These are phyloP conservation scores for Mylabris sibirica DNA, from an alignment of 2,888 invertebrate genomes.

Conservation along the genomic window DNA sequence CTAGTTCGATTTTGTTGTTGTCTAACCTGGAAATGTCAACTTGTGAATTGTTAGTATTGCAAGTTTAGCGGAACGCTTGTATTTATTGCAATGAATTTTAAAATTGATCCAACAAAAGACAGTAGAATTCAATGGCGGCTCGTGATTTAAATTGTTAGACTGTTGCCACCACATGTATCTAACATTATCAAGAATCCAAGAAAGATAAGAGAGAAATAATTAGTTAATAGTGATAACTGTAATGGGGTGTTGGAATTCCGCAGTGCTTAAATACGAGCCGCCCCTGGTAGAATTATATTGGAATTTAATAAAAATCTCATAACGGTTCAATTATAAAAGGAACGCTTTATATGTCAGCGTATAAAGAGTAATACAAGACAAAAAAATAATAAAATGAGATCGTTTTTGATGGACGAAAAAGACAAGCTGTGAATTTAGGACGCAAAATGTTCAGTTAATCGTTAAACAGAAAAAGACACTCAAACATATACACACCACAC, in stretches of 20 bases:
- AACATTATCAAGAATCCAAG: too few relatives aligned
- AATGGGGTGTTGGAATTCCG: too few relatives aligned
- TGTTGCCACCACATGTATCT: too few relatives aligned
- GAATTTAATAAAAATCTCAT: constrained; percentile 5
- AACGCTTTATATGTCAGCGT: not conserved
- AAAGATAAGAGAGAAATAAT: too few relatives aligned
- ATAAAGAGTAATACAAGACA: not conserved
- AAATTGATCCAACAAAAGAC: not conserved
- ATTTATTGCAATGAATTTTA: not conserved
- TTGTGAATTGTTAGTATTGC: not conserved
- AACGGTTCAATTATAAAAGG: constrained; percentile 1
- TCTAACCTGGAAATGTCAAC: constrained; percentile 4
- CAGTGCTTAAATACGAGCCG: too few relatives aligned
- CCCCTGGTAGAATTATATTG: not conserved
- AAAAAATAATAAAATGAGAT: not conserved
- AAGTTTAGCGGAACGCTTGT: not conserved
- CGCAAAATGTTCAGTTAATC: not conserved
- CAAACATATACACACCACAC: not conserved
- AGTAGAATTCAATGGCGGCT: not conserved
- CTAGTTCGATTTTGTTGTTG: not conserved
- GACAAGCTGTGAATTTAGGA: not conserved
- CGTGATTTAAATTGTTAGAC: too few relatives aligned
- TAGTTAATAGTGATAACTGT: too few relatives aligned
- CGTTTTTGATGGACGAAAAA: not conserved
- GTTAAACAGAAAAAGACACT: not conserved